Conservation (phyloP, 2,797 vertebrate species). For the Sebastes minor region DNA sequence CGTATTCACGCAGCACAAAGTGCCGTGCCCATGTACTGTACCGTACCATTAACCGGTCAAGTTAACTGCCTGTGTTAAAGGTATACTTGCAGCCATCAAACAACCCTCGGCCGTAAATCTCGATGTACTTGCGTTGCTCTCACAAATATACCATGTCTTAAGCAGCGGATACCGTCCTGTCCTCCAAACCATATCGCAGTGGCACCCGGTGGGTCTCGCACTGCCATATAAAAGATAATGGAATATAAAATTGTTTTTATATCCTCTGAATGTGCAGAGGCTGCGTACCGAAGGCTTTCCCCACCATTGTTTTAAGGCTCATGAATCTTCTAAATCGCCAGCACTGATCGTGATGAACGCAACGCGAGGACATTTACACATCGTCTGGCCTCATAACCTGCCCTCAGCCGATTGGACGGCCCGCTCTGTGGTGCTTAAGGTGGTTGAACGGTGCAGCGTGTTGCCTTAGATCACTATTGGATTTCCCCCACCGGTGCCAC, state of each 20-base stretch:
- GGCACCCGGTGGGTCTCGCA: slow-evolving; percentile 33
- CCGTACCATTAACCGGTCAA: slow-evolving; percentile 22
- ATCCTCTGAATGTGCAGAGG: slow-evolving; percentile 45
- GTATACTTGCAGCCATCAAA: slow-evolving; percentile 11
- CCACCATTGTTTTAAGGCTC: slow-evolving; percentile 72
- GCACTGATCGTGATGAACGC: slow-evolving; percentile 26
- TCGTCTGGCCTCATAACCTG: slow-evolving; percentile 69
- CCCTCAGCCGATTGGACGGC: slow-evolving; percentile 21
- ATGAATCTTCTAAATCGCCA: slow-evolving; percentile 71
- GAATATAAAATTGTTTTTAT: slow-evolving; percentile 76
- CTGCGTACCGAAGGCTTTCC: slow-evolving; percentile 29
- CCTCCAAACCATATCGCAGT: slow-evolving; percentile 42
- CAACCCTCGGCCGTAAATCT: slow-evolving; percentile 3
- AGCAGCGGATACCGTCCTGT: slow-evolving; percentile 46
- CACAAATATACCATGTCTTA: slow-evolving; percentile 53
- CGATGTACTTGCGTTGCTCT: slow-evolving; percentile 32
- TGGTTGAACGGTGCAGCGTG: slow-evolving; percentile 17
- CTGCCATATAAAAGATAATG: slow-evolving; percentile 71
- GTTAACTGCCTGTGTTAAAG: slow-evolving; percentile 23
- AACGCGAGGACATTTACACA: slow-evolving; percentile 66
- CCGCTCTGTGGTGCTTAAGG: slow-evolving; percentile 33
- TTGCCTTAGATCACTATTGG: slow-evolving; percentile 45
- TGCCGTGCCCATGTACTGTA: not conserved
- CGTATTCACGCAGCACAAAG: too few relatives aligned
- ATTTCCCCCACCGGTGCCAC: slow-evolving; percentile 49